Base-by-base conservation (phyloP, 2,888 invertebrate genomes). In the Sepiola atlantica region DNA sequence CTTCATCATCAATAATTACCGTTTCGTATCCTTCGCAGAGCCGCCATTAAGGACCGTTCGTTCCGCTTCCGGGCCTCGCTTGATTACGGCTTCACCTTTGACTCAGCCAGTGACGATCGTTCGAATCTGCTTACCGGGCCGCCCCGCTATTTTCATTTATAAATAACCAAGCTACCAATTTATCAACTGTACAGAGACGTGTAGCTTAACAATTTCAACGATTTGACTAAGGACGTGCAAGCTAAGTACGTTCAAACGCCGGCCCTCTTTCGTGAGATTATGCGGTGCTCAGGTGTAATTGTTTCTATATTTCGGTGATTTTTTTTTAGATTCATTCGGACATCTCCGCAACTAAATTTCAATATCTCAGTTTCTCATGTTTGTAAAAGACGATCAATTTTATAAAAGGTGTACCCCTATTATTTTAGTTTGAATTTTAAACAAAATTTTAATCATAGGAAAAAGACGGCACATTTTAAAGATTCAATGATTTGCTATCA, bases 71-170 rank as follows among this genome's bases (percentile, higher is more conserved):
- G n/a, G 18, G 77, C n/a, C 32, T 77, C 77, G n/a, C n/a, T 77
- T 77, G 77, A 77, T 77, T 77, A 77, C 77, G 77, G 77, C 77
- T 77, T 77, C 77, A 14, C 57, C 77, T n/a, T n/a, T 77, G 77
- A 77, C 77, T 77, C 32, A 77, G n/a, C n/a, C 77, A 77, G n/a
- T n/a, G 18, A 77, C n/a, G 77, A 77, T 16, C 77, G 32, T n/a
- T 77, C n/a, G 77, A 77, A 77, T 77, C n/a, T 77, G 77, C n/a
- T 77, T 77, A 77, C 45, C 45, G 45, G 45, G 77, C 77, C n/a
- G 77, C n/a, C 77, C 77, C 77, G 77, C n/a, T n/a, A 77, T 77
- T 77, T 77, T n/a, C 45, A 16, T 77, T n/a, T 77, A 77, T 77
- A 77, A 77, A 77, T 77, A 77, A 77, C 77, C 16, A 21, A 77